Evolutionary conservation across 1,140 invertebrate genomes (phyloP), one percentile per base, ranked within the genome.

Genomic region (Euura lappo): DNA sequence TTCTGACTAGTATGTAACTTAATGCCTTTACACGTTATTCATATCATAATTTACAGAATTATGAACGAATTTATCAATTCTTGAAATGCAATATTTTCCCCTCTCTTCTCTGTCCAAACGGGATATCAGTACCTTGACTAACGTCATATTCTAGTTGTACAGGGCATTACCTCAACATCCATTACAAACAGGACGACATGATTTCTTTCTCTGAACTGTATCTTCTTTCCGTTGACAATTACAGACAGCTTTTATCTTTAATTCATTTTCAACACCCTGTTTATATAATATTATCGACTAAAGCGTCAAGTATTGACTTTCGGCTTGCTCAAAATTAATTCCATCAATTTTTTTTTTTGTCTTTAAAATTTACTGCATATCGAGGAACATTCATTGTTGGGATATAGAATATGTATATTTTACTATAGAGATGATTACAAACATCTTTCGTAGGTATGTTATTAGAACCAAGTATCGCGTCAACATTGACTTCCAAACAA

Each of bases 1-100:
- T 72, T 79, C 78, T 86, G 84, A 86, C 84, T 86, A 85, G 84
- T 82, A 70, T 45, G 44, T 60, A 60, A 60, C 51, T 8, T 70
- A 45, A 78, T 80, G 76, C 74, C 79, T 78, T 75, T 81, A 79
- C 72, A 28, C 28, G 28, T 28, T 28, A 28, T 28, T 28, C 28
- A 28, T 28, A 28, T 28, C 28, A 74, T 66, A 79, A 79, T 77
- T 6, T 44, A 70, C 66, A 47, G 11, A 70, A 70, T 70, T 47
- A 42, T 70, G 45, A 6, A 42, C 11, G 28, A 42, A 45, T 70
- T 44, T 13, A 47, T 11, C 44, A n/a, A 28, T 28, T 28, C 28
- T 28, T 28, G 28, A 28, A 28, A 28, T 28, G 28, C 28, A 28
- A 28, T 28, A 28, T 28, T 28, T 28, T 28, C 28, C 28, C 28